Conservation (phyloP, 2,113 vertebrate species). For the Oreochromis spilurus region DNA sequence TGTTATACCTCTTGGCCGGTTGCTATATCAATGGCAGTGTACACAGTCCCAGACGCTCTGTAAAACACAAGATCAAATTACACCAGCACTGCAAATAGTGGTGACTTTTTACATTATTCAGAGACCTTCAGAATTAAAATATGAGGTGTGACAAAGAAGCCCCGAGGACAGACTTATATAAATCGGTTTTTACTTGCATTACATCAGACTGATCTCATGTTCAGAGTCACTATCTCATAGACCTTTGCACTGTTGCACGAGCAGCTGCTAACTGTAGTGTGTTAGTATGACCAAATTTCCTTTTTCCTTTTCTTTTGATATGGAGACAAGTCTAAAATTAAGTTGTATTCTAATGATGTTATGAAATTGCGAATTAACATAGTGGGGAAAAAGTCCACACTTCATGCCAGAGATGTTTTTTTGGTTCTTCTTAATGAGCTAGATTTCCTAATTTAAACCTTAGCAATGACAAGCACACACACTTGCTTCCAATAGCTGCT, state of each 20-base stretch:
- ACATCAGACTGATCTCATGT: background rate
- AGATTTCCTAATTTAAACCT: background rate
- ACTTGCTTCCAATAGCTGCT: background rate
- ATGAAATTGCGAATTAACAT: background rate
- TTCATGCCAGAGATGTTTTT: background rate
- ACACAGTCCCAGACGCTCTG: slow-evolving; percentile 96
- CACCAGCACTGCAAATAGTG: background rate
- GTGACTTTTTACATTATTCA: background rate
- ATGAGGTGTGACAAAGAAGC: background rate
- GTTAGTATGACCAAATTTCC: background rate
- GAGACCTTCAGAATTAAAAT: background rate
- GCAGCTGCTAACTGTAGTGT: background rate
- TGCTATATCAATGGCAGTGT: slow-evolving; percentile 96
- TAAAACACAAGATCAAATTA: slow-evolving; percentile 50
- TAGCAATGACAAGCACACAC: background rate
- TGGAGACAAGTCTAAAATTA: background rate
- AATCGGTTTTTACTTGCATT: background rate
- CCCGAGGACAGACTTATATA: background rate
- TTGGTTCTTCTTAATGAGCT: background rate
- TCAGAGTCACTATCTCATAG: background rate
- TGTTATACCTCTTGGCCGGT: slow-evolving; percentile 90
- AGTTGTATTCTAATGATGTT: background rate
- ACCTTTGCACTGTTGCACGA: background rate
- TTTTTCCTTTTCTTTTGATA: background rate
- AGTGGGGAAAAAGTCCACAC: background rate